Evolutionary conservation across 1,140 invertebrate genomes (phyloP).

Genomic region (Drosophila repletoides): DNA sequence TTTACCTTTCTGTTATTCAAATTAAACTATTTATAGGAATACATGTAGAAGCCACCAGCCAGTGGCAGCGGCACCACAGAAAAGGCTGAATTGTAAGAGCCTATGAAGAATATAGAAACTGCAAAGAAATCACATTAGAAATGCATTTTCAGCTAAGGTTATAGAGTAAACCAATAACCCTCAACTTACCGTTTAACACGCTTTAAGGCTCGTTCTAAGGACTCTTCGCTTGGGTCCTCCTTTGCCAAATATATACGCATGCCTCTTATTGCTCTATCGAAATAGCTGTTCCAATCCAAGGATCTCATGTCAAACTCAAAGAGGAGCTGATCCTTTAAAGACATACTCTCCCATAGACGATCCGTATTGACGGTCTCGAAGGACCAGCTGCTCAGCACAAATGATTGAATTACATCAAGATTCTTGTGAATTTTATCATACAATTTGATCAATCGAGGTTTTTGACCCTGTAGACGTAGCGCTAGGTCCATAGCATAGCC

Average conservation of each 20-base stretch:
- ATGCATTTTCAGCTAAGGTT: not conserved
- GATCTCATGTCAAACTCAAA: constrained; percentile 87
- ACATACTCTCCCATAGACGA: constrained; percentile 84
- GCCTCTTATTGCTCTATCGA: constrained; percentile 85
- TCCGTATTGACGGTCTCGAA: constrained; percentile 87
- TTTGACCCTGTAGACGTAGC: constrained; percentile 80
- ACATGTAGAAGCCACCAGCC: not conserved
- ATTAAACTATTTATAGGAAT: not conserved
- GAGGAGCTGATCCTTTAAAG: constrained; percentile 84
- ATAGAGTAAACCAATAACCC: not conserved
- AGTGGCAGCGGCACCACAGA: not conserved
- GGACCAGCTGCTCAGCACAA: constrained; percentile 86
- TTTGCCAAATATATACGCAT: constrained; percentile 87
- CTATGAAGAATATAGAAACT: constrained; percentile 11
- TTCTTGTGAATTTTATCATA: constrained; percentile 88
- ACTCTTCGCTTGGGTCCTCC: constrained; percentile 84
- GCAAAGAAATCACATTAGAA: not conserved
- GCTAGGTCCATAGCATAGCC: constrained; percentile 84
- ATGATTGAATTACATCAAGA: constrained; percentile 86
- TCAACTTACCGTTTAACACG: constrained; percentile 23
- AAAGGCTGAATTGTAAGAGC: not conserved
- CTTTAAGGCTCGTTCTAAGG: constrained; percentile 82
- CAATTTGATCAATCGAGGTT: constrained; percentile 84
- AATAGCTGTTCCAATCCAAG: constrained; percentile 86
- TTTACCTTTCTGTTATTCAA: too few species aligned